Evolutionary conservation across 2,888 invertebrate species (phyloP), one percentile per base, ranked within the genome.

Genomic region (Hesperia comma): DNA sequence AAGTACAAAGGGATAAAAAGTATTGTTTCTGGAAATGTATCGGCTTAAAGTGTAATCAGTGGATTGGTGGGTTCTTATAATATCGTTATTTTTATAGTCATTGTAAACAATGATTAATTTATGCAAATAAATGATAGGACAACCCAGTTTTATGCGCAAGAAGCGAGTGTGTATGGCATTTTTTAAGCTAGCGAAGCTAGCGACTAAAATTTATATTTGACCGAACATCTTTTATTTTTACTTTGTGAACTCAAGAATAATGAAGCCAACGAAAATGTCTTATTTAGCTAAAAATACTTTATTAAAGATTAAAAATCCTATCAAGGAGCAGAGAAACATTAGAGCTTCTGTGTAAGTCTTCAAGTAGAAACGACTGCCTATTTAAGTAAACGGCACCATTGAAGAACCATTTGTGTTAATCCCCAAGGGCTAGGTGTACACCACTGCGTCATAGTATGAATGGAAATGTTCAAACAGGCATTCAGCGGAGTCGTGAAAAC

Each of bases 401-500:
- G 71, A 68, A 71, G 71, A 69, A 69, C 72, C 72, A 77, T 78
- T 72, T 77, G 68, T 68, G 69, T 70, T 79, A 79, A 79, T 79
- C 79, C 76, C 70, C 70, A 66, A 75, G 73, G 70, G 72, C 72
- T 70, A 61, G 71, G 73, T 73, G 77, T 73, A 78, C 73, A 74
- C 70, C 70, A 19, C 37, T 63, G 49, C 51, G 56, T 55, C 33
- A 37, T 78, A 74, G 74, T 71, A 68, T 68, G 72, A 76, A 77
- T 71, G 68, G 73, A 75, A 75, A 74, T 71, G 75, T 72, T 71
- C 61, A 62, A 71, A 70, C 70, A 68, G 70, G 70, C 70, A 57
- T 63, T 63, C 63, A 63, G 63, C 12, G 57, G 40, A 33, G 40
- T 56, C 56, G 54, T 43, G 63, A 63, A 63, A 26, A 51, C 12